Conservation (phyloP, 2,797 vertebrate species). For the Synanceia verrucosa region DNA sequence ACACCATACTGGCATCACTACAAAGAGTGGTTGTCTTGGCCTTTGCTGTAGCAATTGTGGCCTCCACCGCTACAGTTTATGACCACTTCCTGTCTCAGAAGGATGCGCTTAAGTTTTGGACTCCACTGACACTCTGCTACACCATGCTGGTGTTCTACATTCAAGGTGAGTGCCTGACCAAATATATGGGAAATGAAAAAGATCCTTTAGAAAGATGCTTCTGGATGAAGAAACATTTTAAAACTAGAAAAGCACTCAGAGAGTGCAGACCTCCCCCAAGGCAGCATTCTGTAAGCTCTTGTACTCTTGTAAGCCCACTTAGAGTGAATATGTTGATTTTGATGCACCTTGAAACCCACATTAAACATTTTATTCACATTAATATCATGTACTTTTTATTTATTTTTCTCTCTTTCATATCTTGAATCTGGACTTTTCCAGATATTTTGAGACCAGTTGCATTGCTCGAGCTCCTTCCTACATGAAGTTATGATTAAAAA, state of each 20-base stretch:
- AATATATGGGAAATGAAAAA: background rate
- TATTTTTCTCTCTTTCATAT: no score
- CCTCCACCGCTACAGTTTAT: constrained; percentile 84
- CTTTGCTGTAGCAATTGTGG: constrained; percentile 82
- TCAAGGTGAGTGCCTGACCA: constrained; percentile 81
- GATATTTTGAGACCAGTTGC: no score
- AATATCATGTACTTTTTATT: no score
- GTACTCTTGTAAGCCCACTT: no score
- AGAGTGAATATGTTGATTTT: no score
- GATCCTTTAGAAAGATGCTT: background rate
- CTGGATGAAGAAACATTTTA: background rate
- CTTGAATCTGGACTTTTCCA: no score
- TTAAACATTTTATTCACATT: no score
- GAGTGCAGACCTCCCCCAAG: no score
- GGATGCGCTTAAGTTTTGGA: constrained; percentile 90
- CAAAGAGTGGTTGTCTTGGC: constrained; percentile 72
- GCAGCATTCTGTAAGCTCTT: no score
- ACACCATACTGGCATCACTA: constrained; percentile 80
- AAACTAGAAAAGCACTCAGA: constrained; percentile 5
- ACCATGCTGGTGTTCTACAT: constrained; percentile 86
- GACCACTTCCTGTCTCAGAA: constrained; percentile 87
- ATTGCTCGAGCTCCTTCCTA: no score
- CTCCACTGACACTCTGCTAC: constrained; percentile 90
- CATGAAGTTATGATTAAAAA: no score
- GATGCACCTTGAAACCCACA: no score